A percentile compares a stretch with the other conserved stretches of the same genome.
These are phyloP conservation scores for Periophthalmodon schlosseri DNA, from an alignment of 2,113 vertebrate genomes.

Conservation along the genomic window DNA sequence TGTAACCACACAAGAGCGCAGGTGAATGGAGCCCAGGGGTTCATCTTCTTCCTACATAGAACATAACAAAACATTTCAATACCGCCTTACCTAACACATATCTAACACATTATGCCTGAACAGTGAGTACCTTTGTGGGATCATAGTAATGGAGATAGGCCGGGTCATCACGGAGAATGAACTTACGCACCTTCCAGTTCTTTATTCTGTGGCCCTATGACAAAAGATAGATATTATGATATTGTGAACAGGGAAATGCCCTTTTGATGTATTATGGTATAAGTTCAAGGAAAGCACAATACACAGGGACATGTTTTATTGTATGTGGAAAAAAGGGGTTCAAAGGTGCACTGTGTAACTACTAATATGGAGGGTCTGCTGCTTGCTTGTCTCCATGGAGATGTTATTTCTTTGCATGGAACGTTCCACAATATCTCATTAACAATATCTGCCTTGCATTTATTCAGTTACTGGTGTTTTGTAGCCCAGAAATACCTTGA, in stretches of 20 bases:
- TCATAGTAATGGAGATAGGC: constrained; percentile 96
- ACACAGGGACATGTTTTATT: too few relatives aligned
- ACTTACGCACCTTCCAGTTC: constrained; percentile 99
- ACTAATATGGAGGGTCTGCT: too few relatives aligned
- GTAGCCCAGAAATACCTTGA: too few relatives aligned
- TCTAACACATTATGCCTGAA: background rate
- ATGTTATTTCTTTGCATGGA: too few relatives aligned
- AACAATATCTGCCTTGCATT: too few relatives aligned
- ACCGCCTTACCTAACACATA: background rate
- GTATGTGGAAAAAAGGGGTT: too few relatives aligned
- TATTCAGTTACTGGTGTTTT: too few relatives aligned
- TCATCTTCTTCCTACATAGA: constrained; percentile 80
- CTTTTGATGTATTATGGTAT: too few relatives aligned
- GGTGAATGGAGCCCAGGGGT: constrained; percentile 87
- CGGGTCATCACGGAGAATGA: constrained; percentile 92
- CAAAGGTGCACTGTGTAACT: too few relatives aligned
- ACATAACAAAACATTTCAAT: background rate
- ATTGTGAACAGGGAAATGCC: background rate
- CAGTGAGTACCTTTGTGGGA: constrained; percentile 82
- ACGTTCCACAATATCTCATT: too few relatives aligned
- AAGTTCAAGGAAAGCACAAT: too few relatives aligned
- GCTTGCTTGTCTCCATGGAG: too few relatives aligned
- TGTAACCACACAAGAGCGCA: constrained; percentile 91
- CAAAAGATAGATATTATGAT: background rate
- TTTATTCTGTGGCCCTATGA: constrained; percentile 90